Base-by-base conservation (phyloP, 2,797 vertebrate genomes). In the Halcyon chelicuti region DNA sequence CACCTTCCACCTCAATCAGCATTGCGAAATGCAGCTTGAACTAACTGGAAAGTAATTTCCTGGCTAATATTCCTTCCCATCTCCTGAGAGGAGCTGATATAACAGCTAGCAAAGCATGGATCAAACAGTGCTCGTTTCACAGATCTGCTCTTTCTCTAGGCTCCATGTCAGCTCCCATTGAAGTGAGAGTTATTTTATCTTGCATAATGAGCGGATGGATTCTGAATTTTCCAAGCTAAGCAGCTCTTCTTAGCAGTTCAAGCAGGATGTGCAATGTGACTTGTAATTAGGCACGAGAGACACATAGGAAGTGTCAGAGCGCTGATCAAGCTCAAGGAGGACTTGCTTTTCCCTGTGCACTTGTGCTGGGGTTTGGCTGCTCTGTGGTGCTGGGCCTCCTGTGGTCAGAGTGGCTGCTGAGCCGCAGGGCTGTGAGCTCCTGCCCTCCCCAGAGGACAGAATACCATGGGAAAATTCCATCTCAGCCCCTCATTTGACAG, bases 1-100 rank as follows among this genome's bases (percentile, higher is more conserved):
- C 90, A 78, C 85, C 86, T 96, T 96, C 76, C 81, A 96, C 92
- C 90, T 94, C 85, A 81, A 62, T 94, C 93, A 89, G 79, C 94
- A 55, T 86, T 88, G 87, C 70, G 94, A 87, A 93, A 86, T 73
- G 74, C 63, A 86, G 44, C 61, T 93, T 77, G 65, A 94, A 94
- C 82, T 83, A 88, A 86, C 76, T 54, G 70, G 73, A 61, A 94
- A 74, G 66, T 83, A 73, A 86, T 96, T 96, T 90, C 71, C 71
- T 79, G 79, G 49, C 72, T 88, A 66, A 88, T 90, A 73, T 57
- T 95, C 77, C 68, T 88, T 93, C 85, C 90, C 49, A 90, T 90
- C 84, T 95, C 86, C 76, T 55, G 68, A 88, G 89, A 95, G 58
- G 26, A 80, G 88, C 78, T 71, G 74, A 58, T 81, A 29, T 1